These are phyloP conservation scores for Perizoma flavofasciatum DNA, from an alignment of 2,888 invertebrate species.

Conservation along the genomic window DNA sequence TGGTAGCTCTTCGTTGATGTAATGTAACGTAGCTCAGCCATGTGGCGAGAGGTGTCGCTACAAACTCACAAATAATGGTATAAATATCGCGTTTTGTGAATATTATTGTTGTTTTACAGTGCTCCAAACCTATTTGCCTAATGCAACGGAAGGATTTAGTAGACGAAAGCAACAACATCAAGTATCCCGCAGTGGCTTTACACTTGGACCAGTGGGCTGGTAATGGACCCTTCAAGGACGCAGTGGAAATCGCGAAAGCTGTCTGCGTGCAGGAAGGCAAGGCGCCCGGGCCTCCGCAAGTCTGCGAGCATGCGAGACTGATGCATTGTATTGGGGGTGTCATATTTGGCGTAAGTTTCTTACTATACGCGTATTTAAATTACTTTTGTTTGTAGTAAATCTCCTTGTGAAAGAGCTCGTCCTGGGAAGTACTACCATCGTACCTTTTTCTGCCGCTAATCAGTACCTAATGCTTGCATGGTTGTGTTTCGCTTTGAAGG, in stretches of 20 bases:
- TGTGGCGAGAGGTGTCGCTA: too few species aligned
- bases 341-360: conserved; percentile 51
- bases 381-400: too few species aligned
- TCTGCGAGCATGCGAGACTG: conserved; percentile 60
- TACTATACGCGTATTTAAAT: too few species aligned
- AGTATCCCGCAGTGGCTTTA: conserved; percentile 47
- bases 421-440: too few species aligned
- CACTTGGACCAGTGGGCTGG: conserved; percentile 53
- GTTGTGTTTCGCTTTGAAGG: too few species aligned
- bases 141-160: conserved; percentile 54
- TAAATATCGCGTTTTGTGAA: too few species aligned
- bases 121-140: conserved; percentile 59
- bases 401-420: too few species aligned
- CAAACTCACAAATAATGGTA: too few species aligned
- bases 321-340: conserved; percentile 55
- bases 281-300: conserved; percentile 50
- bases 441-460: too few species aligned
- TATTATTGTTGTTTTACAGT: conserved; percentile 44
- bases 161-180: conserved; percentile 49
- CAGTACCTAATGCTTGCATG: too few species aligned
- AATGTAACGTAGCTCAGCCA: too few species aligned
- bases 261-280: conserved; percentile 48
- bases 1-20: too few species aligned
- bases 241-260: conserved; percentile 47
- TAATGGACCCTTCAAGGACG: conserved; percentile 51